Evolutionary conservation across 2,888 invertebrate genomes (phyloP), one percentile per base, ranked within the genome.

Genomic region (Ganaspis brasiliensis): DNA sequence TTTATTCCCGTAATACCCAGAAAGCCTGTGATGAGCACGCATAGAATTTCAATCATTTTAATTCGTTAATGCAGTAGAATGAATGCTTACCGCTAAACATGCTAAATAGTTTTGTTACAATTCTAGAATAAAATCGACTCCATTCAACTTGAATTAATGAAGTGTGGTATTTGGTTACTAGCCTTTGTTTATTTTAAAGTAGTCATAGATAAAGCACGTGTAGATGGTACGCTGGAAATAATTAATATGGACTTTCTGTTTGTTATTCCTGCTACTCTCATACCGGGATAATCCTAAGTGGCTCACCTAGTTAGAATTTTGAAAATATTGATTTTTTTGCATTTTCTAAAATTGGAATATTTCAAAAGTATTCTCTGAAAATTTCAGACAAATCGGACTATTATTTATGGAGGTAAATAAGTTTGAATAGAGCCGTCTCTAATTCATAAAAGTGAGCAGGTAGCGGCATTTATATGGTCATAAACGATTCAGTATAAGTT

Each of bases 61-160:
- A 61, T 37, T 16, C 61, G 10, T 61, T 35, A 37, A 61, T 61
- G 12, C 35, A 12, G 35, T n/a, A 35, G 3, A 19, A 31, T 19
- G 35, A 19, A 37, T 37, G 19, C 19, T 10, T 61, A n/a, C 35
- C 31, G 19, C 16, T 16, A 16, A 61, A 61, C 16, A 61, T 61
- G 35, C 61, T 61, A 61, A 61, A 10, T 19, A 61, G 12, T 61
- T 31, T 19, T 61, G 35, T 61, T 61, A 61, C 37, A 35, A 37
- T 61, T 61, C 35, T 10, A 19, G 61, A 37, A 61, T 61, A 61
- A 61, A 61, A 16, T 61, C 35, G 26, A 59, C 57, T 26, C 31
- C 16, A n/a, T n/a, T n/a, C n/a, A n/a, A n/a, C n/a, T n/a, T n/a
- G 61, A 61, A 61, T 61, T 61, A 61, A 61, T 61, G 16, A 61